phyloP scores from a whole-genome alignment of 2,113 vertebrate species.

The Osmerus mordax region DNA sequence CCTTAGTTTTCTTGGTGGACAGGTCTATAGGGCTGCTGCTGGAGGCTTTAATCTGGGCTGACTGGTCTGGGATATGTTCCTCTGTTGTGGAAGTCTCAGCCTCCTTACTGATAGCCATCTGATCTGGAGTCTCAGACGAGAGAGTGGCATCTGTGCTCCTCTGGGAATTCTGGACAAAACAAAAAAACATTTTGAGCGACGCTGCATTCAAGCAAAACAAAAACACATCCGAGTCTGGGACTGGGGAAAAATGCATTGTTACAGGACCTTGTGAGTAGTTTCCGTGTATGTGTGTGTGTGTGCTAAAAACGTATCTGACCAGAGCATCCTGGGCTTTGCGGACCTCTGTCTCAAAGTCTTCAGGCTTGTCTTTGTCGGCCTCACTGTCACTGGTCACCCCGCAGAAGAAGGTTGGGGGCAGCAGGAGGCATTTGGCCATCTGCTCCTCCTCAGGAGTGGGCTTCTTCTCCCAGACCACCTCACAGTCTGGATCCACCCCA shows the following conservation, averaged over 20 bases:
- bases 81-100: neutral
- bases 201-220: neutral
- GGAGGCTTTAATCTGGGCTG: slow-evolving; percentile 3
- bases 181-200: neutral
- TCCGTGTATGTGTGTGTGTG: neutral
- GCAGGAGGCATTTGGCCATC: slow-evolving; percentile 75
- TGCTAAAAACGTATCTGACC: slow-evolving; percentile 61
- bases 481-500: slow-evolving; percentile 67
- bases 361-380: slow-evolving; percentile 72
- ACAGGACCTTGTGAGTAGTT: neutral
- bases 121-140: neutral
- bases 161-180: slow-evolving; percentile 39
- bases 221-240: too few species aligned
- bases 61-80: slow-evolving; percentile 33
- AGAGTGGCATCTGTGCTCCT: slow-evolving; percentile 23
- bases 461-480: slow-evolving; percentile 81
- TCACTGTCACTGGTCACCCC: slow-evolving; percentile 77
- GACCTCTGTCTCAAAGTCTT: slow-evolving; percentile 80
- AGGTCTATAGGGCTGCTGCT: slow-evolving; percentile 83
- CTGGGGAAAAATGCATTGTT: too few species aligned
- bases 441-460: slow-evolving; percentile 78
- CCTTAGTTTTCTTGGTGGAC: slow-evolving; percentile 75
- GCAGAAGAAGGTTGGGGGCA: slow-evolving; percentile 81
- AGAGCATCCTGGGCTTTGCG: slow-evolving; percentile 72
- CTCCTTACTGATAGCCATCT: slow-evolving; percentile 20